Evolutionary conservation across 2,797 vertebrate species (phyloP), one percentile per base, ranked within the genome.

Genomic region (Peromyscus nudipes): DNA sequence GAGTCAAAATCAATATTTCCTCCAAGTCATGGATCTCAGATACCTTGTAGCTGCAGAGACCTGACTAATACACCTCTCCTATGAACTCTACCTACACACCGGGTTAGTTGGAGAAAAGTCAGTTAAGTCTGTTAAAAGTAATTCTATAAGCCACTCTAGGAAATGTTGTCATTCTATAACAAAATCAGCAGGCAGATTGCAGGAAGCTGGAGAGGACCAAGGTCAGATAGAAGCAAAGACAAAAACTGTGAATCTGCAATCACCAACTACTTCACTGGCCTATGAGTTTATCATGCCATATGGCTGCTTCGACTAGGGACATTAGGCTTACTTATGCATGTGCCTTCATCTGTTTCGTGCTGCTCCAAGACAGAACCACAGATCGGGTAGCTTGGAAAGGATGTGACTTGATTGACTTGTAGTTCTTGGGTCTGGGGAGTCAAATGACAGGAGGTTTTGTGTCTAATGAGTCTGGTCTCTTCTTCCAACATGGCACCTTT

Each of bases 91-190:
- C 25, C 52, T 76, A 64, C 65, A 19, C 64, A 16, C 55, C 34
- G 49, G 34, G 25, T 77, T 64, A 69, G 19, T 79, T 91, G 57
- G 16, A 46, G 13, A 75, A 57, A 7, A 75, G 29, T 81, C 79
- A 69, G 40, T 76, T 76, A 65, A 55, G 7, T 49, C 46, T 96
- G 40, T 60, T 95, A 91, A 83, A 95, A 92, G 46, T n/a, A 80
- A 1, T 65, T 93, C 87, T 76, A 46, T 82, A 83, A 31, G 40
- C 25, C 88, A 29, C 87, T 62, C 34, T 40, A 34, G 25, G 17
- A 81, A 92, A 80, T 16, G 0, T 17, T 13, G 0, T 27, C 71
- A 43, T 46, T 91, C 40, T 19, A 27, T 55, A 76, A 91, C 10
- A 79, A 81, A 87, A 67, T 77, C 34, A 85, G 57, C 71, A 89